Base-by-base conservation (phyloP, 1,140 invertebrate species). In the Sycophila sp. region DNA sequence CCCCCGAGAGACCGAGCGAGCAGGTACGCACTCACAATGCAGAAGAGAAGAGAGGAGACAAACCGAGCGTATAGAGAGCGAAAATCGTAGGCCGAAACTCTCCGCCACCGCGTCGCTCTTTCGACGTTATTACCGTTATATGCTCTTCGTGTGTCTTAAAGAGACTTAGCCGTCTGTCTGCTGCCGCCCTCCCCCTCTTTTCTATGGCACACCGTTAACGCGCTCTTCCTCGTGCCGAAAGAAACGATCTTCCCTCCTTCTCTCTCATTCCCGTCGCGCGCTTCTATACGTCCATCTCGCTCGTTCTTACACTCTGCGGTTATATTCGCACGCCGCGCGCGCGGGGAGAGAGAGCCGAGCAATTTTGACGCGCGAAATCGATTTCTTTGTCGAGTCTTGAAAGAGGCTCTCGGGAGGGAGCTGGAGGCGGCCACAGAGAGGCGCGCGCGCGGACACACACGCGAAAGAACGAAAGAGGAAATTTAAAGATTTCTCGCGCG, bases 311-410 rank as follows among this genome's bases (percentile, higher is more conserved):
- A 5, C 5, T 22, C 13, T n/a, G n/a, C n/a, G n/a, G n/a, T n/a
- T n/a, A n/a, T n/a, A n/a, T n/a, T 24, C 28, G 26, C 24, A 2
- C 22, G 4, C 40, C 32, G 8, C 24, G 47, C 26, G 59, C n/a
- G 51, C 3, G 51, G n/a, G 24, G 42, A 47, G 17, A 11, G 42
- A 30, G 47, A 26, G 68, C 49, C 38, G 49, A 22, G 68, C 68
- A 63, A 69, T 63, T 70, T 70, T 70, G 68, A 70, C 68, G 58
- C 68, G 56, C 49, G 51, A 49, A 70, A 70, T 70, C 68, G 68
- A 70, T 70, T 70, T 70, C 68, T 70, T 70, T 70, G 68, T 70
- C 59, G 68, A 63, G 68, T 63, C 68, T 70, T 63, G 47, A 63
- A 69, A 60, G 56, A 22, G n/a, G 56, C 65, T 38, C 64, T 51